Percentiles rank a stretch among this genome's conserved stretches.
These are phyloP conservation scores for Antheraea yamamai DNA, from an alignment of 2,888 invertebrate species.

Conservation along the genomic window DNA sequence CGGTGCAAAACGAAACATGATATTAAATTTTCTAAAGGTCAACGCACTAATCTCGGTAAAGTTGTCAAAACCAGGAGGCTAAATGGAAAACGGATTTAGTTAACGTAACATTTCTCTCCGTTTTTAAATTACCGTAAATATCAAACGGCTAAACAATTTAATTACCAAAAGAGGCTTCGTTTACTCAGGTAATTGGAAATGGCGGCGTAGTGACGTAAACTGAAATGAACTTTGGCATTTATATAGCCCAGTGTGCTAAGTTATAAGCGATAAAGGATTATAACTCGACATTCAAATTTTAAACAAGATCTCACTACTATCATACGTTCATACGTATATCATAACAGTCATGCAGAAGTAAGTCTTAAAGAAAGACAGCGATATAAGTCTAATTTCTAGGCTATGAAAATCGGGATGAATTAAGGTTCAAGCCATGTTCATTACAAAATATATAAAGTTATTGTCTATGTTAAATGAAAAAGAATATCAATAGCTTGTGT, in stretches of 20 bases:
- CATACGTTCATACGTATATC: neutral
- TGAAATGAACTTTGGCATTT: constrained; percentile 44
- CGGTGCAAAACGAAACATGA: neutral
- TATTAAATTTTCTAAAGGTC: neutral
- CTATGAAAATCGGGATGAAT: neutral
- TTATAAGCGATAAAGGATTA: constrained; percentile 18
- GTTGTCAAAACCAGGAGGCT: neutral
- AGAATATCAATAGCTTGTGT: too few relatives aligned
- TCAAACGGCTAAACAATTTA: constrained; percentile 1
- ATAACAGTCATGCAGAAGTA: neutral
- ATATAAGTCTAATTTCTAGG: too few relatives aligned
- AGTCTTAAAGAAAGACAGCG: too few relatives aligned
- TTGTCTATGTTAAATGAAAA: neutral
- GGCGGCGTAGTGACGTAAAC: constrained; percentile 37
- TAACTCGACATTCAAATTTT: neutral
- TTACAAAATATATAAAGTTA: neutral
- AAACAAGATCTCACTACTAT: neutral
- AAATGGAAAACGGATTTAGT: neutral
- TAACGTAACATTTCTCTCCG: neutral
- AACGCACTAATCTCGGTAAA: neutral
- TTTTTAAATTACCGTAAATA: neutral
- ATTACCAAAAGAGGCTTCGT: constrained; percentile 29
- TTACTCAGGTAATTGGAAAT: constrained; percentile 28
- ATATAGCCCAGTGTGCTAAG: neutral
- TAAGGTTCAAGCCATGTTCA: neutral